These are phyloP conservation scores for Rhinichthys osculus DNA, from an alignment of 2,797 vertebrate species.

Conservation along the genomic window DNA sequence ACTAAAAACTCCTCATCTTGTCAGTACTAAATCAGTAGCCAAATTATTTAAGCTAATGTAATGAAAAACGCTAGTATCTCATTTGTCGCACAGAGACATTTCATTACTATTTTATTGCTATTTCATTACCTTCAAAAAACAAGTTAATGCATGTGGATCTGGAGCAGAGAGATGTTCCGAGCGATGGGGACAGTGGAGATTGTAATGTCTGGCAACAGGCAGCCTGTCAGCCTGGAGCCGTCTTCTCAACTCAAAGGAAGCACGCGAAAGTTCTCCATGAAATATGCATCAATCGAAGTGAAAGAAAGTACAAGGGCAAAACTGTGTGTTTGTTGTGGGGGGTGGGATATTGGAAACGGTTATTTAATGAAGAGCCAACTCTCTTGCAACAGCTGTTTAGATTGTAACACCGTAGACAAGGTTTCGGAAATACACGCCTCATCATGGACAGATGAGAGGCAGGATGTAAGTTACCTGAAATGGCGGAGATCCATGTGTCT, in stretches of 20 bases:
- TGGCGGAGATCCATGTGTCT: constrained; percentile 16
- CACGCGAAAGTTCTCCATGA: constrained; percentile 67
- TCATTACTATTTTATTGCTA: constrained; percentile 31
- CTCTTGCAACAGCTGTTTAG: constrained; percentile 67
- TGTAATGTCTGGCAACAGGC: constrained; percentile 69
- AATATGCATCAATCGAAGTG: constrained; percentile 71
- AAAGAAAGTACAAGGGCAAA: constrained; percentile 70
- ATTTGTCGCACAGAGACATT: constrained; percentile 27
- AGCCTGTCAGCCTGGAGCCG: constrained; percentile 65
- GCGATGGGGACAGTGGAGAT: constrained; percentile 57
- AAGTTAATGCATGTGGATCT: constrained; percentile 36
- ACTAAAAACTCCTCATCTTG: constrained; percentile 24
- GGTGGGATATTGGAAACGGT: constrained; percentile 58
- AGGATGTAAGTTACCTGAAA: constrained; percentile 58
- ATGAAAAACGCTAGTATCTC: constrained; percentile 27
- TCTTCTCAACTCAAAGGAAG: constrained; percentile 66
- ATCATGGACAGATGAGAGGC: constrained; percentile 69
- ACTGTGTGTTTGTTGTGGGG: constrained; percentile 64
- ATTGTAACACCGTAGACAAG: constrained; percentile 42
- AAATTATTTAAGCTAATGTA: constrained; percentile 29
- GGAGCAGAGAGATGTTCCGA: constrained; percentile 54
- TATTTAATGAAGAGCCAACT: constrained; percentile 60
- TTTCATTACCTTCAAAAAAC: constrained; percentile 46
- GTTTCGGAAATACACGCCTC: constrained; percentile 57
- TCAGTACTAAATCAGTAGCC: constrained; percentile 33